Percentiles rank a stretch among this genome's conserved stretches.
phyloP scores from a whole-genome alignment of 2,797 vertebrate species.

The Bovichtus diacanthus region DNA sequence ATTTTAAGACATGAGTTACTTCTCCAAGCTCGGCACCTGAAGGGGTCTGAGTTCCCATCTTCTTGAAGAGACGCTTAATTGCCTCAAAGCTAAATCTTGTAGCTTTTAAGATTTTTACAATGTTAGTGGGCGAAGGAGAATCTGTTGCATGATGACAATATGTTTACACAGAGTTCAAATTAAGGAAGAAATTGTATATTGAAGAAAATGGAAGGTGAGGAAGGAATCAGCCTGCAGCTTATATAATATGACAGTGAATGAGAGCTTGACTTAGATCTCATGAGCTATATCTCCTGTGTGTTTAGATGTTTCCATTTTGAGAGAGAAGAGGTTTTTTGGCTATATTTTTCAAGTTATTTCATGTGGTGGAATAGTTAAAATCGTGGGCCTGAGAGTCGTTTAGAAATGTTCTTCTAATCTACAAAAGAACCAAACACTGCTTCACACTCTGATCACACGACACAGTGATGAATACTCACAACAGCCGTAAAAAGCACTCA shows the following conservation, averaged over 20 bases:
- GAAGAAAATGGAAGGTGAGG: not conserved
- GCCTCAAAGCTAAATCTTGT: not conserved
- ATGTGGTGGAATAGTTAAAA: not conserved
- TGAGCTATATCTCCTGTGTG: not conserved
- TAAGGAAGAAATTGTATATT: not conserved
- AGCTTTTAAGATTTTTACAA: too few relatives aligned
- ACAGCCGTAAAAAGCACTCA: not conserved
- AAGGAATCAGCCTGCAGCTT: not conserved
- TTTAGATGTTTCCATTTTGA: not conserved
- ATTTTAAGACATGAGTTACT: too few relatives aligned
- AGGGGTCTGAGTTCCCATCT: not conserved
- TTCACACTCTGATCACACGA: not conserved
- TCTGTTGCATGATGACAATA: not conserved
- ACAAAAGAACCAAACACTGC: not conserved
- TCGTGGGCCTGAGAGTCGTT: not conserved
- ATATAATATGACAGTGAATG: too few relatives aligned
- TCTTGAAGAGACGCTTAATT: not conserved
- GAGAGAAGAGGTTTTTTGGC: not conserved
- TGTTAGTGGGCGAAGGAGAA: not conserved
- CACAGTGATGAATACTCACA: not conserved
- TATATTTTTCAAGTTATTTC: not conserved
- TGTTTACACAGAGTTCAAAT: not conserved
- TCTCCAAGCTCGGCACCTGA: too few relatives aligned
- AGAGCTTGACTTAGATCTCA: too few relatives aligned
- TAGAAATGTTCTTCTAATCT: not conserved